A percentile compares a stretch with the other conserved stretches of the same genome.
These are phyloP conservation scores for Pogonus chalceus DNA, from an alignment of 1,140 invertebrate species.

Conservation along the genomic window DNA sequence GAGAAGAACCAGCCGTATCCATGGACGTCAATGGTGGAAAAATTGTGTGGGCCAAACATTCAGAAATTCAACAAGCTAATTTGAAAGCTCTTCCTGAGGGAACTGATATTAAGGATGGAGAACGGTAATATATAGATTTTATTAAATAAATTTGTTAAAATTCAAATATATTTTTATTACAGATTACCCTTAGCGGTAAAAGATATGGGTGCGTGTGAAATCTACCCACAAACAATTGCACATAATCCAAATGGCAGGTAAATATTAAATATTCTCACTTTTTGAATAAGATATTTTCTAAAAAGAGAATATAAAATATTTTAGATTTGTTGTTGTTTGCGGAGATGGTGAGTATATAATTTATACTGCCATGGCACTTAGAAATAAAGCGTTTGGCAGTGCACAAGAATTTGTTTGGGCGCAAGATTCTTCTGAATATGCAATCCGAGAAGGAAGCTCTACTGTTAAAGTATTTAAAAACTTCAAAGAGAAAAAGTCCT, in stretches of 20 bases:
- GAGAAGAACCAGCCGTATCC: constrained; percentile 97
- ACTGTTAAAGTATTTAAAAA: constrained; percentile 95
- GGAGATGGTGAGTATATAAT: constrained; percentile 99
- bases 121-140: constrained; percentile 50
- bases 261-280: constrained; percentile 11
- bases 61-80: constrained; percentile 97
- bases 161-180: no score
- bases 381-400: constrained; percentile 97
- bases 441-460: constrained; percentile 81
- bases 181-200: constrained; percentile 81
- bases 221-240: constrained; percentile 96
- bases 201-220: constrained; percentile 99
- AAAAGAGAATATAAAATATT: not conserved
- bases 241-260: constrained; percentile 95
- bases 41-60: constrained; percentile 97
- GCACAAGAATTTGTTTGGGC: constrained; percentile 99
- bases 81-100: constrained; percentile 73
- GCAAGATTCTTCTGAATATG: constrained; percentile 90
- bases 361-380: constrained; percentile 96
- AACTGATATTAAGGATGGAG: constrained; percentile 78
- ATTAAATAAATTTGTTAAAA: no score
- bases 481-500: constrained; percentile 93
- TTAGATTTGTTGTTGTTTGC: constrained; percentile 93
- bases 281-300: not conserved
- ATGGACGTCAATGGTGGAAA: constrained; percentile 98